Conservation (phyloP, 2,888 invertebrate genomes). For the Synanthedon formicaeformis region DNA sequence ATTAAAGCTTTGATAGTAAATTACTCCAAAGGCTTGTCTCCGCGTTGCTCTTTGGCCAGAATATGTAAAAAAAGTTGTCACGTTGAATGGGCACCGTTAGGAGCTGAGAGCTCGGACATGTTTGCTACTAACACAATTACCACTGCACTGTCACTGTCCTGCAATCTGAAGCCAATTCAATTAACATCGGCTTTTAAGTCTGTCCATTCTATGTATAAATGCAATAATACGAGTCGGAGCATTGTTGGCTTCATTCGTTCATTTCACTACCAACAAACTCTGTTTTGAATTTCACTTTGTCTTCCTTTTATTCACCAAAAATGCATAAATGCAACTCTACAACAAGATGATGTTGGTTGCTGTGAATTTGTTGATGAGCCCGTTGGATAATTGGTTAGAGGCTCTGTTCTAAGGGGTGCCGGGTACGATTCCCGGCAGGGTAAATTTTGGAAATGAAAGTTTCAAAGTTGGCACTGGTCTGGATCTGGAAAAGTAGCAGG, state of each 20-base stretch:
- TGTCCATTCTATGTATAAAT: constrained; percentile 3
- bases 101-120: constrained; percentile 34
- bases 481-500: too few relatives aligned
- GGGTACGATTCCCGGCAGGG: too few relatives aligned
- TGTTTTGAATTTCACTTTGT: neutral
- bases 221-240: neutral
- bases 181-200: constrained; percentile 62
- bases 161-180: constrained; percentile 65
- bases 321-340: too few relatives aligned
- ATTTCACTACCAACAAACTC: neutral
- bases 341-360: too few relatives aligned
- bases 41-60: neutral
- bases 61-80: constrained; percentile 19
- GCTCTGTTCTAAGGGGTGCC: too few relatives aligned
- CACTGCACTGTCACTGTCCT: constrained; percentile 33
- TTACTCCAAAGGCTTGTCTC: neutral
- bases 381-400: too few relatives aligned
- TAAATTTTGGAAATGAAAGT: too few relatives aligned
- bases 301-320: too few relatives aligned
- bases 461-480: too few relatives aligned
- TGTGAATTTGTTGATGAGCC: too few relatives aligned
- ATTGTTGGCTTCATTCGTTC: neutral
- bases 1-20: too few relatives aligned
- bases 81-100: constrained; percentile 28
- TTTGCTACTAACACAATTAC: constrained; percentile 59